phyloP scores from a whole-genome alignment of 2,797 vertebrate genomes.

The Malacoctenus gilli region DNA sequence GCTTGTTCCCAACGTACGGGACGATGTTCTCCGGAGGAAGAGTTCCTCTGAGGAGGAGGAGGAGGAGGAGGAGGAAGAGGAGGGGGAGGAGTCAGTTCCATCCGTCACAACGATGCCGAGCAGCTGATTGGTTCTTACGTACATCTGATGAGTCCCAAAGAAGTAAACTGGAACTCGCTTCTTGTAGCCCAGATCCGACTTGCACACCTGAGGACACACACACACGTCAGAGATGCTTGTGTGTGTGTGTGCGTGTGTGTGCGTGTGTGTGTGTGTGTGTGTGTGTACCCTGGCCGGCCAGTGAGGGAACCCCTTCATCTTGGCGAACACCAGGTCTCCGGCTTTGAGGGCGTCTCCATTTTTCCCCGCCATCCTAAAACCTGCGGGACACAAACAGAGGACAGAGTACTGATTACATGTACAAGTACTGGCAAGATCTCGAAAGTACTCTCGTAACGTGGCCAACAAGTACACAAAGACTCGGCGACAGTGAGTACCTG shows the following conservation, averaged over 20 bases:
- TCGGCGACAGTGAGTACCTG: no score
- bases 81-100: rapidly evolving
- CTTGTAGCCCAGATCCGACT: conserved; percentile 39
- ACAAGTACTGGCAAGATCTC: no score
- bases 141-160: conserved; percentile 77
- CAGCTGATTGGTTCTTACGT: conserved; percentile 18
- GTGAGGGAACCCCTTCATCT: conserved; percentile 74
- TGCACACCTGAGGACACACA: conserved; percentile 60
- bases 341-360: conserved; percentile 33
- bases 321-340: conserved; percentile 73
- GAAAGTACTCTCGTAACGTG: no score
- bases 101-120: no score
- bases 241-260: conserved; percentile 8
- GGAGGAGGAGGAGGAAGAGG: neutral
- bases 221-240: neutral
- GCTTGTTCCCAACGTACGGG: conserved; percentile 65
- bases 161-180: conserved; percentile 70
- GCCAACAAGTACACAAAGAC: no score
- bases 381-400: no score
- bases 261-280: neutral
- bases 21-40: conserved; percentile 57
- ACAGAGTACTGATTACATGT: no score
- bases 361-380: conserved; percentile 68
- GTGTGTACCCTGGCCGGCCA: conserved; percentile 68
- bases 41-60: conserved; percentile 40